Conservation (phyloP, 2,797 vertebrate species). For the Catamblyrhynchus diadema region DNA sequence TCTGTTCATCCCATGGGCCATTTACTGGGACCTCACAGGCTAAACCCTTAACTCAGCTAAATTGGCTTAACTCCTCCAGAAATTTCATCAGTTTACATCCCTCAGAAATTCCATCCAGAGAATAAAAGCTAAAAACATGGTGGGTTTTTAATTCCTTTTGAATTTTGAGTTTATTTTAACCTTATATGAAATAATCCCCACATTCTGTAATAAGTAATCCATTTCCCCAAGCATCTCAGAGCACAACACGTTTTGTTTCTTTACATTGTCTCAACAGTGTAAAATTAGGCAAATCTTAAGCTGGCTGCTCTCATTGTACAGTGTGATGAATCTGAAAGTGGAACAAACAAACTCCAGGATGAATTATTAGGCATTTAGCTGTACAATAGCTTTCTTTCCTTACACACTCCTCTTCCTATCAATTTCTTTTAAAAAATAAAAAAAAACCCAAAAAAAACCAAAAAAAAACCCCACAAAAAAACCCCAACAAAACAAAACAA, state of each 20-base stretch:
- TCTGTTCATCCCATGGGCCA: not conserved
- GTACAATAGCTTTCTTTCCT: conserved; percentile 23
- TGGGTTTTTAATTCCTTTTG: not conserved
- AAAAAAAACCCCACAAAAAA: not conserved
- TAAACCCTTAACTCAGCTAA: not conserved
- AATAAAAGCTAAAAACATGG: not conserved
- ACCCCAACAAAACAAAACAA: not conserved
- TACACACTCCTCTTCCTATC: conserved; percentile 13
- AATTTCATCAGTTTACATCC: not conserved
- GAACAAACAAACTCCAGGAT: conserved; percentile 47
- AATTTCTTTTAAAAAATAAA: conserved; percentile 36
- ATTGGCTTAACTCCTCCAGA: not conserved
- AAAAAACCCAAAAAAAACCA: not conserved
- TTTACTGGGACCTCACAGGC: not conserved
- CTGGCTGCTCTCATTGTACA: conserved; percentile 23
- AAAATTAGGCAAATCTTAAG: conserved; percentile 20
- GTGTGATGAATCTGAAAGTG: conserved; percentile 17
- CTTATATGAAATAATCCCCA: not conserved
- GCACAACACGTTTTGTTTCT: not conserved
- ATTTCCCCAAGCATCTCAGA: not conserved
- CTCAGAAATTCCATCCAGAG: not conserved
- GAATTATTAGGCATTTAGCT: conserved; percentile 38
- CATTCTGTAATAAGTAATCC: not conserved
- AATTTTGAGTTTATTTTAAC: not conserved
- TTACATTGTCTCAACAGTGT: not conserved